Percentiles rank a stretch among this genome's conserved stretches.
These are phyloP conservation scores for Campylomormyrus tamandua DNA, from an alignment of 2,113 vertebrate genomes.

Conservation along the genomic window DNA sequence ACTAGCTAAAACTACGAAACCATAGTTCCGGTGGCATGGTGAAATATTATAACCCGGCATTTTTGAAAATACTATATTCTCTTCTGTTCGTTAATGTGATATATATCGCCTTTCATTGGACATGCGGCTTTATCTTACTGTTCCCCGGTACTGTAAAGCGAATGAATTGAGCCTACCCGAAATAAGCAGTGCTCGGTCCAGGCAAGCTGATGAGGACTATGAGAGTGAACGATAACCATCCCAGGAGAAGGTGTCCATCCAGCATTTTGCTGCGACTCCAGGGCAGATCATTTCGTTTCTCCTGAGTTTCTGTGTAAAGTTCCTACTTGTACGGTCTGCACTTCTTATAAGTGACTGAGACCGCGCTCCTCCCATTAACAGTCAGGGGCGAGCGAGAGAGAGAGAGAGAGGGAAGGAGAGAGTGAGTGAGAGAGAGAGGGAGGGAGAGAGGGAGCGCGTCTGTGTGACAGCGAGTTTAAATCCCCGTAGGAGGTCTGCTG, in stretches of 20 bases:
- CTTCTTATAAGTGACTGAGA: constrained; percentile 66
- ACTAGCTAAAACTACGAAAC: background rate
- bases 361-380: constrained; percentile 12
- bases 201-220: constrained; percentile 68
- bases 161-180: constrained; percentile 62
- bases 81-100: background rate
- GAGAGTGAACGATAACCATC: constrained; percentile 76
- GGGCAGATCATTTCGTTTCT: constrained; percentile 85
- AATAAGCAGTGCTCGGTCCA: constrained; percentile 71
- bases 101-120: background rate
- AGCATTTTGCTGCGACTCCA: constrained; percentile 87
- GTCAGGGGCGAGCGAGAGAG: background rate
- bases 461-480: constrained; percentile 25
- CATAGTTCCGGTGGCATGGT: background rate
- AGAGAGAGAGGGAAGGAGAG: background rate
- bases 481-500: background rate
- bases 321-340: constrained; percentile 54
- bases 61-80: background rate
- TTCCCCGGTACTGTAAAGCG: background rate
- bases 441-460: constrained; percentile 21
- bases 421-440: constrained; percentile 6
- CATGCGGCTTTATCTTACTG: background rate
- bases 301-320: constrained; percentile 69
- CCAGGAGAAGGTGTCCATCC: constrained; percentile 84
- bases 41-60: background rate